phyloP scores from a whole-genome alignment of 2,888 invertebrate species.

The Mesochorus sp. region DNA sequence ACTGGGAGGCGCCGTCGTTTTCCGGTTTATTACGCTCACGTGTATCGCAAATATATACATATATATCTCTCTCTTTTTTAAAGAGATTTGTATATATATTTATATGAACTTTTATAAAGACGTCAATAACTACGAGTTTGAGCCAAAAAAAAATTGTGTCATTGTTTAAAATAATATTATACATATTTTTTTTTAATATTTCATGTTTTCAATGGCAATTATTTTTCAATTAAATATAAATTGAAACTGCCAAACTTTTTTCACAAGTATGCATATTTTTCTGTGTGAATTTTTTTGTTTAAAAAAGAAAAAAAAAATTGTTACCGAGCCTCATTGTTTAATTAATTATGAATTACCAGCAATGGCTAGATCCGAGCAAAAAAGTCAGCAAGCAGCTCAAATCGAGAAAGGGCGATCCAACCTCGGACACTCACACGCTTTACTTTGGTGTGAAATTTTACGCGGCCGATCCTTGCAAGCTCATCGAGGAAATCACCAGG shows the following conservation, averaged over 20 bases:
- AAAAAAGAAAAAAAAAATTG: background rate
- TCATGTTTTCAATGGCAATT: no score
- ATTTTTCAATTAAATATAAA: no score
- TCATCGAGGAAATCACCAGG: conserved; percentile 98
- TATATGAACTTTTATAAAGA: no score
- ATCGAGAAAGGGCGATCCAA: conserved; percentile 83
- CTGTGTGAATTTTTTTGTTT: background rate
- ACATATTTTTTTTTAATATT: background rate
- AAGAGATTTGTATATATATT: no score
- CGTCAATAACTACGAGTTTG: no score
- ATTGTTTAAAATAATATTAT: background rate
- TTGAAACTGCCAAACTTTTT: no score
- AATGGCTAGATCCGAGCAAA: conserved; percentile 97
- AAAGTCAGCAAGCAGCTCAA: conserved; percentile 94
- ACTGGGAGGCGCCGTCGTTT: conserved; percentile 55
- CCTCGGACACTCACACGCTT: conserved; percentile 89
- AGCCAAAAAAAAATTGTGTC: no score
- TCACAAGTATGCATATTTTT: background rate
- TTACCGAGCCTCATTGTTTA: no score
- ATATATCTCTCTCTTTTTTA: background rate
- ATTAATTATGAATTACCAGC: no score
- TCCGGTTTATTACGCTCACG: conserved; percentile 48
- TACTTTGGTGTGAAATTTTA: conserved; percentile 99
- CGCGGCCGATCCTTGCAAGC: conserved; percentile 97
- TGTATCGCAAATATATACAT: no score